Conservation (phyloP, 1,140 invertebrate genomes). For the Drosophila pruinosa region DNA sequence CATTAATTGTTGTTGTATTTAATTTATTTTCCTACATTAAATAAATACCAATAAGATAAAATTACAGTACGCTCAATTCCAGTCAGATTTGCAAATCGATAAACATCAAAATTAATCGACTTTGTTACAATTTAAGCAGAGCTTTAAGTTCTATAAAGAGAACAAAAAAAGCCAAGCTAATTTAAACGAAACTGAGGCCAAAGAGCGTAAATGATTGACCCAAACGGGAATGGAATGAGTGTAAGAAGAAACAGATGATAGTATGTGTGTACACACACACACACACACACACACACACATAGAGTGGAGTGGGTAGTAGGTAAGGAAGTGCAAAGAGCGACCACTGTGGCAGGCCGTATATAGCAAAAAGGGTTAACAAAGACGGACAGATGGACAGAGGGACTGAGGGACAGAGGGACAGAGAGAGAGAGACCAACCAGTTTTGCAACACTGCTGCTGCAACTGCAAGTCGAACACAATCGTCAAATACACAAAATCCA, state of each 20-base stretch:
- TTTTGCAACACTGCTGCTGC: conserved; percentile 47
- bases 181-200: not conserved
- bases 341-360: not conserved
- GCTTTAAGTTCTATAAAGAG: too few species aligned
- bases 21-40: too few species aligned
- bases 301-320: conserved; percentile 3
- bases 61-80: too few species aligned
- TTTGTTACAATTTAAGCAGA: too few species aligned
- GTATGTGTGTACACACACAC: conserved; percentile 7
- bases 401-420: not conserved
- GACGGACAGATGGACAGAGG: conserved; percentile 5
- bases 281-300: not conserved
- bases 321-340: conserved; percentile 35
- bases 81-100: too few species aligned
- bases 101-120: too few species aligned
- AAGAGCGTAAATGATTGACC: conserved; percentile 2
- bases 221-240: not conserved
- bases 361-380: conserved; percentile 52
- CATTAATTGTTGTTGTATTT: too few species aligned
- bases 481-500: conserved; percentile 78
- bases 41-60: too few species aligned
- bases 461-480: conserved; percentile 68
- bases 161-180: too few species aligned
- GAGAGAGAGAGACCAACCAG: conserved; percentile 59
- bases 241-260: not conserved